Evolutionary conservation across 2,113 vertebrate genomes (phyloP).

Genomic region (Heliornis fulica): DNA sequence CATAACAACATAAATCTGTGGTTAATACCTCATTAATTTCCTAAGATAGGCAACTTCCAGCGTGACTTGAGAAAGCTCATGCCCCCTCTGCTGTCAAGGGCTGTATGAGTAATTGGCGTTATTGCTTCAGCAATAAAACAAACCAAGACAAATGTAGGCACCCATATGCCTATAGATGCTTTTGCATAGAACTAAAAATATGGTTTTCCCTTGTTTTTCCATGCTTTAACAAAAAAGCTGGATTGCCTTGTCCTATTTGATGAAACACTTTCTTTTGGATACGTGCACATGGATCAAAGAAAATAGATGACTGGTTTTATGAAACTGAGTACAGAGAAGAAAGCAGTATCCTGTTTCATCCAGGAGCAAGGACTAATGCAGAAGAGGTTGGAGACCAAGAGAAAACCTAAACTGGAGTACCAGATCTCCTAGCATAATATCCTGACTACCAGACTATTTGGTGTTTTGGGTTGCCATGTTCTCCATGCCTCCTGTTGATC

Average conservation of each 20-base stretch:
- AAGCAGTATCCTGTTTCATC: neutral
- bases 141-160: neutral
- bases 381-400: neutral
- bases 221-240: neutral
- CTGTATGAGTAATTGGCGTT: slow-evolving; percentile 1
- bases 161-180: neutral
- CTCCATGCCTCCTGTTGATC: slow-evolving; percentile 29
- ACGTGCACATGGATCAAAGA: neutral
- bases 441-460: neutral
- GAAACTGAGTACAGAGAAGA: neutral
- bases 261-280: neutral
- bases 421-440: neutral
- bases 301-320: neutral
- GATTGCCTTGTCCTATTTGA: neutral
- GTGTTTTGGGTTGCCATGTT: slow-evolving; percentile 4
- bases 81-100: neutral
- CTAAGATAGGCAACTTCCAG: slow-evolving; percentile 32
- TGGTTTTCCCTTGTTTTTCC: neutral
- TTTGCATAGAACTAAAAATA: neutral
- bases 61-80: slow-evolving; percentile 23
- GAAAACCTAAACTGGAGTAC: neutral
- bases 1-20: slow-evolving; percentile 2
- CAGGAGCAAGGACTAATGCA: neutral
- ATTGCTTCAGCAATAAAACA: slow-evolving; percentile 20
- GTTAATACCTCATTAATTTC: slow-evolving; percentile 18